Evolutionary conservation across 2,113 vertebrate genomes (phyloP).

Genomic region (Heterocephalus glaber): DNA sequence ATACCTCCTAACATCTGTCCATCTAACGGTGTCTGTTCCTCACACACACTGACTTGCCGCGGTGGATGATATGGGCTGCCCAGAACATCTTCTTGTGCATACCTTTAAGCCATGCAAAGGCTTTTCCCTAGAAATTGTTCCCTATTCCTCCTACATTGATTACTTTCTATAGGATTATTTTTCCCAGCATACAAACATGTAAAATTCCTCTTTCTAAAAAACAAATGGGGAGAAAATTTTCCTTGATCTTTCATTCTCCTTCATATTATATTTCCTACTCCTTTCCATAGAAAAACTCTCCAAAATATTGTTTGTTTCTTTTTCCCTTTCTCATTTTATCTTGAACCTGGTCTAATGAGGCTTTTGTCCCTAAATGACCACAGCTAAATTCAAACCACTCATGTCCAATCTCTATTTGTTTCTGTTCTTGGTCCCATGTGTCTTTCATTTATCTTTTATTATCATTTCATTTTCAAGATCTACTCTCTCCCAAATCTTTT

Average conservation of each 20-base stretch:
- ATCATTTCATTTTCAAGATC: not conserved
- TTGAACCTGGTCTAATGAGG: not conserved
- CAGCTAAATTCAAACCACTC: not conserved
- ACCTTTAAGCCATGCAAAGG: not conserved
- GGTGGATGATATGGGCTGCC: not conserved
- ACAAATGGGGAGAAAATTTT: not conserved
- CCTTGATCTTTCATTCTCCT: not conserved
- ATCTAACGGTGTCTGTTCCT: not conserved
- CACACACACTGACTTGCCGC: not conserved
- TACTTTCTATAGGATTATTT: not conserved
- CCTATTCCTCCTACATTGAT: not conserved
- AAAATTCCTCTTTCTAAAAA: slow-evolving; percentile 14
- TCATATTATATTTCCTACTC: not conserved
- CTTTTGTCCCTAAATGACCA: not conserved
- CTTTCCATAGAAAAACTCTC: not conserved
- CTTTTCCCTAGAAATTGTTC: not conserved
- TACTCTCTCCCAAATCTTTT: not conserved
- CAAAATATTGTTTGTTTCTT: not conserved
- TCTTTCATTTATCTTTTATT: not conserved
- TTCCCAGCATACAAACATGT: not conserved
- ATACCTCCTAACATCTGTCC: not conserved
- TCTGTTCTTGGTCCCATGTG: not conserved
- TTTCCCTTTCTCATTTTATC: not conserved
- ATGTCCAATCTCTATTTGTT: not conserved
- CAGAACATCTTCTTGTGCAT: not conserved